A percentile compares a stretch with the other conserved stretches of the same genome.
These are phyloP conservation scores for Trilocha varians DNA, from an alignment of 2,888 invertebrate species.

Conservation along the genomic window DNA sequence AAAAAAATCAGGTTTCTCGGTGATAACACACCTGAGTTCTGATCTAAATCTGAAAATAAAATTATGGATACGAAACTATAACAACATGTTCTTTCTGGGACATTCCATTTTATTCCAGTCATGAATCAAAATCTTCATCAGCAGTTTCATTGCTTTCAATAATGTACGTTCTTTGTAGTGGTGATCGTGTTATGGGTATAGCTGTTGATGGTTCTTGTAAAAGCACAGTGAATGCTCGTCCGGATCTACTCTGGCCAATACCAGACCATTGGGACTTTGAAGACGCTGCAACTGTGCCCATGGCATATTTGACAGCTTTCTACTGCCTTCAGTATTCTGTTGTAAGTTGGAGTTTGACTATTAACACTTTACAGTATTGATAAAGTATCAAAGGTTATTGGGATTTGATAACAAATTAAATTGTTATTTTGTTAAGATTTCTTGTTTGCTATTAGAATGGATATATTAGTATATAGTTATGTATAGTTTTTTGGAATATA, in stretches of 20 bases:
- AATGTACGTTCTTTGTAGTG: conserved; percentile 31
- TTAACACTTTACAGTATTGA: too few relatives aligned
- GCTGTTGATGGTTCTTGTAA: conserved; percentile 65
- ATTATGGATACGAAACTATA: too few relatives aligned
- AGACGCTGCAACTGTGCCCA: conserved; percentile 83
- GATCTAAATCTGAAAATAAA: too few relatives aligned
- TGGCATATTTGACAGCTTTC: conserved; percentile 76
- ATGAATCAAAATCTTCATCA: too few relatives aligned
- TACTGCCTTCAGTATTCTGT: conserved; percentile 24
- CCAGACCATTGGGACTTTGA: conserved; percentile 79
- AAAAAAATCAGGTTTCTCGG: too few relatives aligned
- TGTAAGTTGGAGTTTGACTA: conserved; percentile 1
- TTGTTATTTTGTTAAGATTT: too few relatives aligned
- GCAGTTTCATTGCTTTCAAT: background rate
- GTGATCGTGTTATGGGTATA: conserved; percentile 77
- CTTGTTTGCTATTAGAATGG: too few relatives aligned
- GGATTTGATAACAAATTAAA: too few relatives aligned
- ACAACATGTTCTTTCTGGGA: background rate
- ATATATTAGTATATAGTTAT: background rate
- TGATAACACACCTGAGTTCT: too few relatives aligned
- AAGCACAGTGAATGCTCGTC: conserved; percentile 64
- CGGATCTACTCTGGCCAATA: conserved; percentile 75
- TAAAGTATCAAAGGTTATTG: too few relatives aligned
- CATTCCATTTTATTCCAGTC: background rate
- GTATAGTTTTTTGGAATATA: background rate